A percentile compares a stretch with the other conserved stretches of the same genome.
phyloP scores from a whole-genome alignment of 2,797 vertebrate species.

The Etheostoma perlongum region DNA sequence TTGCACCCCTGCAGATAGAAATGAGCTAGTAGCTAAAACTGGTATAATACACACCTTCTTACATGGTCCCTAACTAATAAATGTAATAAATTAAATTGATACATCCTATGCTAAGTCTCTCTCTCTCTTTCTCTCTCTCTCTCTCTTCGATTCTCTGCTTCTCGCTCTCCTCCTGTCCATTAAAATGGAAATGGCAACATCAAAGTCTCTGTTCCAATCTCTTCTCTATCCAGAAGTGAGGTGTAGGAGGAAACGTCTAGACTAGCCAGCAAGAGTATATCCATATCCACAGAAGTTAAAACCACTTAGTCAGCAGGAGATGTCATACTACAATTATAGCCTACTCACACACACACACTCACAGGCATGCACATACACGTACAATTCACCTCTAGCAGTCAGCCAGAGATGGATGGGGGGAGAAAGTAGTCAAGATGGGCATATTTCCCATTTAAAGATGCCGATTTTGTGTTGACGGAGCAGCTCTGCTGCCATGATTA shows the following conservation, averaged over 20 bases:
- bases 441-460: conserved; percentile 47
- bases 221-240: conserved; percentile 21
- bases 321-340: conserved; percentile 27
- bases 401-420: conserved; percentile 14
- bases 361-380: conserved; percentile 1
- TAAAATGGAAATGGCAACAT: conserved; percentile 45
- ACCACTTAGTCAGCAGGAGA: conserved; percentile 54
- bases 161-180: conserved; percentile 8
- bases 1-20: conserved; percentile 9
- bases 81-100: background rate
- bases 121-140: conserved; percentile 5
- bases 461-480: conserved; percentile 47
- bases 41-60: background rate
- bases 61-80: background rate
- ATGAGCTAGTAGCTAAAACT: background rate
- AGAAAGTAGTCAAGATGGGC: conserved; percentile 23
- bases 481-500: conserved; percentile 54
- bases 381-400: conserved; percentile 17
- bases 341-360: background rate
- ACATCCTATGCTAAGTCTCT: background rate
- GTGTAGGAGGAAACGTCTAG: conserved; percentile 54
- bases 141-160: conserved; percentile 8
- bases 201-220: conserved; percentile 40
- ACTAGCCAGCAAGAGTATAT: conserved; percentile 53
- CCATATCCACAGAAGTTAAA: conserved; percentile 36